Conservation (phyloP, 2,797 vertebrate genomes). For the Oryzias dopingdopingensis region DNA sequence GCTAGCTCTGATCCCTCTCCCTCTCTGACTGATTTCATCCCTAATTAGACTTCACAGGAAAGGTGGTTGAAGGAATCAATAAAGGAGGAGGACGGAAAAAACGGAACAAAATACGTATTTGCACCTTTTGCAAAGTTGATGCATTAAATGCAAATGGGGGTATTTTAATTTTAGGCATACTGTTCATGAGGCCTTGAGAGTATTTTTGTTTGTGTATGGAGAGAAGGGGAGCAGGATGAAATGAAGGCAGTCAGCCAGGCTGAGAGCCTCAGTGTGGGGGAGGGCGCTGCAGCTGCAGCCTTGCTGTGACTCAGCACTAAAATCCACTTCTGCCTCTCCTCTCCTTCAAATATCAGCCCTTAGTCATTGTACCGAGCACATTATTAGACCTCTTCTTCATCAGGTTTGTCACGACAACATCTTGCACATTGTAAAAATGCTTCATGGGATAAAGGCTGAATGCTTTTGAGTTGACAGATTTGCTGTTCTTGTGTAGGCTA, state of each 20-base stretch:
- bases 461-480: neutral
- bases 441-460: neutral
- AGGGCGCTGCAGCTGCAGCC: slow-evolving; percentile 53
- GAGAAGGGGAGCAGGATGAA: slow-evolving; percentile 42
- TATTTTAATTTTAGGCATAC: neutral
- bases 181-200: neutral
- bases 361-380: slow-evolving; percentile 48
- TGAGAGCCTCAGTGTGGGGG: slow-evolving; percentile 43
- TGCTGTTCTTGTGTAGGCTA: neutral
- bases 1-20: slow-evolving; percentile 45
- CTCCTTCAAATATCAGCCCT: slow-evolving; percentile 49
- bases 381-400: slow-evolving; percentile 25
- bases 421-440: slow-evolving; percentile 5
- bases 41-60: slow-evolving; percentile 68
- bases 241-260: slow-evolving; percentile 46
- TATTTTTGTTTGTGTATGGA: slow-evolving; percentile 1
- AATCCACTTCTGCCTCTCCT: slow-evolving; percentile 43
- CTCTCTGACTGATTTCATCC: slow-evolving; percentile 43
- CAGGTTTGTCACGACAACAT: slow-evolving; percentile 27
- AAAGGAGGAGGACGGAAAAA: slow-evolving; percentile 17
- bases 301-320: slow-evolving; percentile 76
- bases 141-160: neutral
- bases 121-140: slow-evolving; percentile 3
- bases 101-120: neutral
- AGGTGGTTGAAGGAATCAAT: slow-evolving; percentile 20